Base-by-base conservation (phyloP, 2,888 invertebrate genomes). In the Acleris emargana region DNA sequence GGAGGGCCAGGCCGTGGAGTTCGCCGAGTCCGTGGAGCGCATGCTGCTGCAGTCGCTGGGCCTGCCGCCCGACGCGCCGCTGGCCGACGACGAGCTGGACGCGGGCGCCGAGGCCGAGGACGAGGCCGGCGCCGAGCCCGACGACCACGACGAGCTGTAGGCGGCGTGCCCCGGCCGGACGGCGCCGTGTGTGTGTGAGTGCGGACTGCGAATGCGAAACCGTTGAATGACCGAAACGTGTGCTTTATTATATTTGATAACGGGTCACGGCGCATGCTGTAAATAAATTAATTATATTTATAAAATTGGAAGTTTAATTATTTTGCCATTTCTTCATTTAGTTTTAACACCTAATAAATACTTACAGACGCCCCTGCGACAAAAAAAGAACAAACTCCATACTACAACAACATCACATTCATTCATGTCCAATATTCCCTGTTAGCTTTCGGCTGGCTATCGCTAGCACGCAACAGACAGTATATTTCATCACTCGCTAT, bases 11-110 rank as follows among this genome's bases (percentile, higher is more conserved):
- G 87, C 89, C 55, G 94, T 96, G 4, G 96, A 95, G 71, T 99
- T 99, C 91, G 98, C 99, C 0, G 95, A 96, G 58, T 94, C 96
- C 70, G 97, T 99, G 63, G 99, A 99, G 86, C 91, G 91, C 68
- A 96, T 99, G 95, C 96, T 99, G 95, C 93, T 96, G 76, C 94
- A 94, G 78, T 94, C 95, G 17, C 89, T 98, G 18, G 97, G 97
- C 20, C 94, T 98, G 72, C 93, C 97, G 49, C 79, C 96, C 58
- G 96, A 96, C 78, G 98, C 97, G 78, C 87, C 80, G 70, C 71
- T 74, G 63, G 83, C 76, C 17, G 75, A 72, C 64, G 82, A 82
- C 62, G 71, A 73, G 28, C 70, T 70, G 43, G 69, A 70, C 68
- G 72, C 69, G 25, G 69, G 67, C 45, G 68, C 69, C 66, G 42